A percentile compares a stretch with the other conserved stretches of the same genome.
Evolutionary conservation across 2,888 invertebrate genomes (phyloP).

Genomic region (Crocallis elinguaria): DNA sequence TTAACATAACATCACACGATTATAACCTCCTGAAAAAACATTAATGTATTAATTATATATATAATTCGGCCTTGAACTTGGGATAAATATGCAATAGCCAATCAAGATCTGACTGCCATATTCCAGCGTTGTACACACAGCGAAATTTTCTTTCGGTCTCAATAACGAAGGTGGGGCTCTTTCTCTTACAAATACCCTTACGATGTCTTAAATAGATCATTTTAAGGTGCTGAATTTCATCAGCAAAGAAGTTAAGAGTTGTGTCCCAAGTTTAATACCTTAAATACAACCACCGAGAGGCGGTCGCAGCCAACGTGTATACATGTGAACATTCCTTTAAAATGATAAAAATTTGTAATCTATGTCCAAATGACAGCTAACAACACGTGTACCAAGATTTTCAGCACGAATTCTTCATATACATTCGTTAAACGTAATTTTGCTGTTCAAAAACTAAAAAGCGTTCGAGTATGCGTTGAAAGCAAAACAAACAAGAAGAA

Average conservation of each 20-base stretch:
- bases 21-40: slow-evolving; percentile 70
- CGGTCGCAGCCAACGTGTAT: slow-evolving; percentile 56
- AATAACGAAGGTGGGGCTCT: background rate
- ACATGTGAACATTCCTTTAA: slow-evolving; percentile 77
- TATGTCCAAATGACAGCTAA: slow-evolving; percentile 51
- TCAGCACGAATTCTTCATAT: slow-evolving; percentile 50
- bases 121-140: background rate
- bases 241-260: background rate
- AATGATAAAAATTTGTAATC: slow-evolving; percentile 63
- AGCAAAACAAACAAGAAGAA: slow-evolving; percentile 64
- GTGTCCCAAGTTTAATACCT: slow-evolving; percentile 52
- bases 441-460: slow-evolving; percentile 68
- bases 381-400: slow-evolving; percentile 68
- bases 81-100: slow-evolving; percentile 8
- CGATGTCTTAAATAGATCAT: background rate
- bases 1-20: slow-evolving; percentile 78
- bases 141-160: background rate
- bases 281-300: slow-evolving; percentile 48
- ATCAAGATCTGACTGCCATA: background rate
- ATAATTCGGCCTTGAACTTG: slow-evolving; percentile 56
- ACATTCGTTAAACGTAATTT: slow-evolving; percentile 43
- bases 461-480: slow-evolving; percentile 61
- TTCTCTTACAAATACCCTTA: background rate
- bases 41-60: slow-evolving; percentile 59
- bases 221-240: background rate